Evolutionary conservation across 2,888 invertebrate species (phyloP).

Genomic region (Meghimatium bilineatum): DNA sequence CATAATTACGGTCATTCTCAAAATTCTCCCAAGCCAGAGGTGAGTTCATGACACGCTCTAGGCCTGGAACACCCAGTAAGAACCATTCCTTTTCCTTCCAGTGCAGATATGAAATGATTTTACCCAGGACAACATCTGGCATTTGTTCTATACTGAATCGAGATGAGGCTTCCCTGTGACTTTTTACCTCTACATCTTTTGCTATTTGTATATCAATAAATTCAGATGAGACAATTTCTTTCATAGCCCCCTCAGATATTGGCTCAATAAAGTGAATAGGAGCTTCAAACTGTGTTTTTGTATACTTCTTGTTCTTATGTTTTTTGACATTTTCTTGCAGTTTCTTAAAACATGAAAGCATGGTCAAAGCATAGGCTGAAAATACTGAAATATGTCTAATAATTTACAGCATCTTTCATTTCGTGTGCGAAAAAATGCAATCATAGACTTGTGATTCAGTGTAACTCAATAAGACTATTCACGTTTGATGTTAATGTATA

Average conservation of each 20-base stretch:
- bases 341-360: not conserved
- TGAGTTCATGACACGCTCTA: constrained; percentile 42
- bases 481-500: too few species aligned
- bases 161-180: not conserved
- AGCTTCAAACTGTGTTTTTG: not conserved
- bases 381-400: not conserved
- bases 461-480: too few species aligned
- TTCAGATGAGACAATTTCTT: not conserved
- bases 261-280: not conserved
- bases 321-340: not conserved
- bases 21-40: constrained; percentile 50
- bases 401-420: not conserved
- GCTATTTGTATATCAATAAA: not conserved
- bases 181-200: not conserved
- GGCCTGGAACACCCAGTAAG: constrained; percentile 10
- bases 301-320: not conserved
- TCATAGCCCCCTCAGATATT: not conserved
- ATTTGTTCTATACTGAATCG: constrained; percentile 18
- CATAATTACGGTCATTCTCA: constrained; percentile 49
- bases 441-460: too few species aligned
- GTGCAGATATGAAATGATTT: constrained; percentile 49
- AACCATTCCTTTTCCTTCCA: constrained; percentile 51
- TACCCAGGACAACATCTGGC: constrained; percentile 47
- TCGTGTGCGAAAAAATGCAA: too few species aligned
- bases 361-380: not conserved